Evolutionary conservation across 2,888 invertebrate genomes (phyloP), one percentile per base, ranked within the genome.

Genomic region (Drosophila infuscata): DNA sequence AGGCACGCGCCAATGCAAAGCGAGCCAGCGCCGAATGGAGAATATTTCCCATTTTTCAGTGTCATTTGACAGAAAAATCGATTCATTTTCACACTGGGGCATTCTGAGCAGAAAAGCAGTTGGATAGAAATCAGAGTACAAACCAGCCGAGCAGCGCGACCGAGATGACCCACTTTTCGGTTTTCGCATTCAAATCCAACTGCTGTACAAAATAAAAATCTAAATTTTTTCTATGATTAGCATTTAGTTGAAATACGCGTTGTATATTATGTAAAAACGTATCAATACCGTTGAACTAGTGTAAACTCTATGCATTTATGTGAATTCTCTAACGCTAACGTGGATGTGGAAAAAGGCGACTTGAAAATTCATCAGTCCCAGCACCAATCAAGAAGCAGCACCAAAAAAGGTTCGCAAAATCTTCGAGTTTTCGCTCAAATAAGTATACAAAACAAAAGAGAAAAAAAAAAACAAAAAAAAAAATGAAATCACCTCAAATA

Each of bases 131-230:
- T 91, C 90, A 91, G 89, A 84, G 91, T 91, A 91, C 88, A 83
- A 91, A 87, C 89, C 90, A 87, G 90, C 82, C 89, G 84, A 92
- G 89, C 82, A 90, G 87, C 91, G 90, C 92, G 92, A 92, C 90
- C 91, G 92, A 92, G 90, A 91, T 92, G 91, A 92, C 92, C 92
- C 92, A 92, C 84, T 91, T 92, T 91, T 91, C 86, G 91, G 91
- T 92, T 92, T 92, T 92, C 92, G 91, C 92, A 92, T 84, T 89
- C 85, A 83, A 76, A 86, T 81, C 82, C 83, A 88, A 91, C 84
- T 88, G 88, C 90, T 88, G 70, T 69, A 90, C 60, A 81, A 83
- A 74, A 88, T 75, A 79, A 78, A 78, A 74, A 58, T 71, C 76
- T 64, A 69, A 75, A 70, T 86, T 84, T 88, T 91, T 88, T 88